Base-by-base conservation (phyloP, 2,797 vertebrate genomes). In the Arnoldichthys spilopterus region DNA sequence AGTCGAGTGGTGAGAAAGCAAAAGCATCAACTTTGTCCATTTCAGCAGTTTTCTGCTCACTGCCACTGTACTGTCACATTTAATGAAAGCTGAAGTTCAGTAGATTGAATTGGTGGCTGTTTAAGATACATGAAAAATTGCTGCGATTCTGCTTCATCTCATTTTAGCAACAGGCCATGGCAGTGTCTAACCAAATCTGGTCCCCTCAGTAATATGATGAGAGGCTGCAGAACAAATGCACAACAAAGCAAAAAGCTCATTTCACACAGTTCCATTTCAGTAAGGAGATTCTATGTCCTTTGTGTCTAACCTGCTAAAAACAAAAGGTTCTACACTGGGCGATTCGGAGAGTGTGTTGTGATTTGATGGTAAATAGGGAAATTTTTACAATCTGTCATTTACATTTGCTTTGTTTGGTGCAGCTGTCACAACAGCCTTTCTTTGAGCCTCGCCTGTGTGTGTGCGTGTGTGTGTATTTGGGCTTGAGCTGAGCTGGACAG, bases 121-220 rank as follows among this genome's bases (percentile, higher is more conserved):
- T 85, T 89, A 89, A 86, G 86, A 87, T 72, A 1, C 54, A 84
- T 85, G 75, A 74, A 61, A 64, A 87, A 89, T 82, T 84, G 82
- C 84, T 80, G 78, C 82, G 86, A 86, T 59, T 54, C 78, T 12
- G 68, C 79, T 74, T 85, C 37, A 72, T 84, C 87, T 92, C 84
- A 87, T 92, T 91, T 88, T 84, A 84, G 86, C 88, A 89, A 85
- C 81, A 69, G 87, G 88, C 87, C 89, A 82, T 74, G 75, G 80
- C 84, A 83, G 71, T 73, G 86, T 84, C 86, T 70, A 84, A 86
- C 74, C 86, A 82, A 89, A 91, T 88, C 88, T 87, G 81, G 82
- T 88, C 77, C 85, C 64, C 63, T 77, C 75, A 82, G 71, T 85
- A 84, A 84, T 85, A 79, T 86, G 83, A 86, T 67, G 49, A 84